phyloP scores from a whole-genome alignment of 2,113 vertebrate genomes.

The Laterallus jamaicensis region DNA sequence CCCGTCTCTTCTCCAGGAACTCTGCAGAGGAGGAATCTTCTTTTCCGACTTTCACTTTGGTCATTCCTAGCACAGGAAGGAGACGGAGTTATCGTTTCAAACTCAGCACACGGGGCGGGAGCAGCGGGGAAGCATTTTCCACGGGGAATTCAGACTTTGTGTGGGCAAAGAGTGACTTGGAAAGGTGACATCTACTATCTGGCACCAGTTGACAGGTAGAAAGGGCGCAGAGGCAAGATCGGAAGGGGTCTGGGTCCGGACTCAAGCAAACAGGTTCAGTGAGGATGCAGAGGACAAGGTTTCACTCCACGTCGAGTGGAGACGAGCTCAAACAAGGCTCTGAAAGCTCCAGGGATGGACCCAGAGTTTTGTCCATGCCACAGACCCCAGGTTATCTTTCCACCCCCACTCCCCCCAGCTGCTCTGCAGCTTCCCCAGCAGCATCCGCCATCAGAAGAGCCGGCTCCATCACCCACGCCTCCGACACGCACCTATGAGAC shows the following conservation, averaged over 20 bases:
- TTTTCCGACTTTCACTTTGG: conserved; percentile 98
- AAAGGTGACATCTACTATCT: not conserved
- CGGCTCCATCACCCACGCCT: not conserved
- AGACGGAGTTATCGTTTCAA: not conserved
- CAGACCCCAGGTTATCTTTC: not conserved
- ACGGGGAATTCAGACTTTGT: not conserved
- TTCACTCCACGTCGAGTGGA: not conserved
- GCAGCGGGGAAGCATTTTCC: not conserved
- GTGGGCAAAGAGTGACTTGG: not conserved
- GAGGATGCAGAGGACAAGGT: not conserved
- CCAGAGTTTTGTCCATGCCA: not conserved
- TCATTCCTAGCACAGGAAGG: conserved; percentile 85
- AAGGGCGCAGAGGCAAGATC: not conserved
- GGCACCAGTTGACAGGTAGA: not conserved
- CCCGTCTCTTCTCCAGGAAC: conserved; percentile 94
- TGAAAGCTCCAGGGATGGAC: not conserved
- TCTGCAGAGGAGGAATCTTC: conserved; percentile 95
- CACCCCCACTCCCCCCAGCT: no score
- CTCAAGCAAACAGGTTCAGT: not conserved
- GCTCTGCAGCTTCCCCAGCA: no score
- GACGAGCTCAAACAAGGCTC: not conserved
- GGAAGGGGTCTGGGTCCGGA: not conserved
- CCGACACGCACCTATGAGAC: conserved; percentile 86
- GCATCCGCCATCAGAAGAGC: not conserved
- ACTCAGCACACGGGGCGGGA: not conserved